These are phyloP conservation scores for Gryllus bimaculatus DNA, from an alignment of 1,140 invertebrate genomes.

Conservation along the genomic window DNA sequence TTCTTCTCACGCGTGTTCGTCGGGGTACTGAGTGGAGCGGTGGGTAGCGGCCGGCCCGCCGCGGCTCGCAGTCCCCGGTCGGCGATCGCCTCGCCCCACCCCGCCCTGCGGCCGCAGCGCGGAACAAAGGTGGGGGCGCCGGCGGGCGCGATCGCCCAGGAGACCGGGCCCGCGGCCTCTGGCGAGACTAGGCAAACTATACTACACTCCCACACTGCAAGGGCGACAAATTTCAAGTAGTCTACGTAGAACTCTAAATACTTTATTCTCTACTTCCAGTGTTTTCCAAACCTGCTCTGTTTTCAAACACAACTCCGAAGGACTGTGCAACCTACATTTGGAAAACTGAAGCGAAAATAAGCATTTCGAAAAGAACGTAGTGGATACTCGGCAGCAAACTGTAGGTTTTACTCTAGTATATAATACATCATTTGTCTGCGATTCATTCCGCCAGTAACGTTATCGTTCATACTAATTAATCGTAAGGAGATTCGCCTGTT, in stretches of 20 bases:
- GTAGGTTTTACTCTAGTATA: conserved; percentile 1
- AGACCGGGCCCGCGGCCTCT: background rate
- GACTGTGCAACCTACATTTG: conserved; percentile 3
- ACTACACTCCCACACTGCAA: conserved; percentile 3
- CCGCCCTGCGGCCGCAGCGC: background rate
- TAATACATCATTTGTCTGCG: conserved; percentile 4
- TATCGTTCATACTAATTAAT: conserved; percentile 2
- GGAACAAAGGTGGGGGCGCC: background rate
- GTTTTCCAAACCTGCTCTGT: conserved; percentile 3
- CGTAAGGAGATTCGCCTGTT: background rate
- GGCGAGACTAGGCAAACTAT: background rate
- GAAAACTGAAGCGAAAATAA: conserved; percentile 1
- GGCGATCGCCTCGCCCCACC: too few relatives aligned
- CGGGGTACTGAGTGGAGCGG: background rate
- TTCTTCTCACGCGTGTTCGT: background rate
- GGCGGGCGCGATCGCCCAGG: background rate
- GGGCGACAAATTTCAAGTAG: background rate
- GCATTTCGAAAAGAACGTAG: background rate
- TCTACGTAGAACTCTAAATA: background rate
- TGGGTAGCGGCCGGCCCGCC: background rate
- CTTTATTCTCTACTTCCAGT: background rate
- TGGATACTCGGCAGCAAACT: background rate
- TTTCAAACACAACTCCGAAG: background rate
- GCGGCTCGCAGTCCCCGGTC: background rate
- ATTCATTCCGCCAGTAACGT: background rate